Percentiles rank a stretch among this genome's conserved stretches.
Evolutionary conservation across 2,797 vertebrate species (phyloP).

Genomic region (Scolopax rusticola): DNA sequence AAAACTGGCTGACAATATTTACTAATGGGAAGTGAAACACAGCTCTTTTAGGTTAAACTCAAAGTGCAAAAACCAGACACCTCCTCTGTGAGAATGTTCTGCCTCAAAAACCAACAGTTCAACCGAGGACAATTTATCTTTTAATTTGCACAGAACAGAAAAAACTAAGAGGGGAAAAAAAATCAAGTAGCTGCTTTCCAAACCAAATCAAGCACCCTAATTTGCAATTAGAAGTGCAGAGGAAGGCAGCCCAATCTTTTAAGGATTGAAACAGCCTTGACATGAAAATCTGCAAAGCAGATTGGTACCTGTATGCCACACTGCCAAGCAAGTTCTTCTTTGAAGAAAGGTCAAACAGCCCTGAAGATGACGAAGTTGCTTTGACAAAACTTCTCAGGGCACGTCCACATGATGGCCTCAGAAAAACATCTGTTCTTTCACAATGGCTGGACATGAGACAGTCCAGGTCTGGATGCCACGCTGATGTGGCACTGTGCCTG

Average conservation of each 20-base stretch:
- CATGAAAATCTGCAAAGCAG: background rate
- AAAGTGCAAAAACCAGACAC: background rate
- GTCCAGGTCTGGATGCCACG: background rate
- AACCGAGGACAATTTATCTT: background rate
- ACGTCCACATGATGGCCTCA: fast-evolving
- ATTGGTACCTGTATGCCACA: background rate
- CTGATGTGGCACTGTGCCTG: background rate
- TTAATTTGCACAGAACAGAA: background rate
- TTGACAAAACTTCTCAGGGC: background rate
- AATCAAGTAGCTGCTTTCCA: background rate
- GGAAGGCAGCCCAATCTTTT: background rate
- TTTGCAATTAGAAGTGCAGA: background rate
- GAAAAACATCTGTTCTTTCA: background rate
- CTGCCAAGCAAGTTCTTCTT: background rate
- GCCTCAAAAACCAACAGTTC: background rate
- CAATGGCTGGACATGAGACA: fast-evolving
- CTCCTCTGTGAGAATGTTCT: background rate
- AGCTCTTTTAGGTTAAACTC: background rate
- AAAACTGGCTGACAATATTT: background rate
- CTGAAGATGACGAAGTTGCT: fast-evolving
- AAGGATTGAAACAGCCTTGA: background rate
- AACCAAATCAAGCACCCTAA: background rate
- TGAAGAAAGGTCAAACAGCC: background rate
- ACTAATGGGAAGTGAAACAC: background rate
- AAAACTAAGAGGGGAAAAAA: fast-evolving